These are phyloP conservation scores for Andinoacara biseriatus DNA, from an alignment of 2,113 vertebrate species.

Conservation along the genomic window DNA sequence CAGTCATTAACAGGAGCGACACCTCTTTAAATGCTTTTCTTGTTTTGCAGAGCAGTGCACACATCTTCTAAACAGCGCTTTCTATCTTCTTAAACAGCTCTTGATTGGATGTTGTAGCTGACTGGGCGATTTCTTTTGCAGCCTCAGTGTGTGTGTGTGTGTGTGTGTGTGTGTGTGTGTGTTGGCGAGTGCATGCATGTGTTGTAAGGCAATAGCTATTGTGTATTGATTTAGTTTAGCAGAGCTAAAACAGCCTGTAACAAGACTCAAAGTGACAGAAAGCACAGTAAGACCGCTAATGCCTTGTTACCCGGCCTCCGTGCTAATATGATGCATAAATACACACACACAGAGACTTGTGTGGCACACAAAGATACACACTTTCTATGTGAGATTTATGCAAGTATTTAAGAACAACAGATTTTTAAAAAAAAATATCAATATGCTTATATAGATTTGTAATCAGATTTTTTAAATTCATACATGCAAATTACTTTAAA, in stretches of 20 bases:
- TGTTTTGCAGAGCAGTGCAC: slow-evolving; percentile 17
- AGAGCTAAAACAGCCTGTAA: slow-evolving; percentile 51
- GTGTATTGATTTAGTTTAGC: slow-evolving; percentile 62
- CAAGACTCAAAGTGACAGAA: slow-evolving; percentile 59
- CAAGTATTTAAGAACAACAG: too few relatives aligned
- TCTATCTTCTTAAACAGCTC: slow-evolving; percentile 57
- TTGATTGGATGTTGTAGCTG: slow-evolving; percentile 65
- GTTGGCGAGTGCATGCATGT: slow-evolving; percentile 7
- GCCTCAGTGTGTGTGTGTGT: not conserved
- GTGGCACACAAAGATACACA: not conserved
- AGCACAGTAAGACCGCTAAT: slow-evolving; percentile 49
- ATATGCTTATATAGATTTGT: not conserved
- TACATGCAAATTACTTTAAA: not conserved
- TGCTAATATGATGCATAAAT: slow-evolving; percentile 11
- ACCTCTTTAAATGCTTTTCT: slow-evolving; percentile 47
- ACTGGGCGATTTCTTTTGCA: slow-evolving; percentile 35
- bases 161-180: not conserved
- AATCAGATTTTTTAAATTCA: not conserved
- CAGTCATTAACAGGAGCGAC: slow-evolving; percentile 44
- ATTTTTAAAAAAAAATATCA: too few relatives aligned
- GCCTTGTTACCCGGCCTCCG: slow-evolving; percentile 43
- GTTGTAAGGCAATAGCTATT: slow-evolving; percentile 39
- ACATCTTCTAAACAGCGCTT: slow-evolving; percentile 41
- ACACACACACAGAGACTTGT: not conserved
- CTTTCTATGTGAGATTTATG: not conserved